These are phyloP conservation scores for Agapornis roseicollis DNA, from an alignment of 2,113 vertebrate genomes.

Conservation along the genomic window DNA sequence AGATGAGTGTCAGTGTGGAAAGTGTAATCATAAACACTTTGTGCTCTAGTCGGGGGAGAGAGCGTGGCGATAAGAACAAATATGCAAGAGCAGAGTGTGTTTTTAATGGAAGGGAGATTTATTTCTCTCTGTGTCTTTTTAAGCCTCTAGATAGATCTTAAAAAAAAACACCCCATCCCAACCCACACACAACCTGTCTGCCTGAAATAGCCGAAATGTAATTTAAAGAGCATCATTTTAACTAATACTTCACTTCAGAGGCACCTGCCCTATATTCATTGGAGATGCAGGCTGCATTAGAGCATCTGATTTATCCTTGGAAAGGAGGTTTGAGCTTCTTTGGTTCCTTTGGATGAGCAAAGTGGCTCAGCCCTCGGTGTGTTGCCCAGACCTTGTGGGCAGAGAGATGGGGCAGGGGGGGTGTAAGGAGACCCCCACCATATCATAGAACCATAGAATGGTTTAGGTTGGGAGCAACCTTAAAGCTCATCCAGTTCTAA, in stretches of 20 bases:
- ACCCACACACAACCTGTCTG: conserved; percentile 64
- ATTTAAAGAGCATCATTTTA: conserved; percentile 78
- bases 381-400: fast-evolving
- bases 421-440: fast-evolving
- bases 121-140: conserved; percentile 74
- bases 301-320: conserved; percentile 65
- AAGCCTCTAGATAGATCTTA: conserved; percentile 73
- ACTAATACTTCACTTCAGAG: conserved; percentile 71
- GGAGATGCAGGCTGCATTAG: conserved; percentile 56
- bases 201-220: conserved; percentile 71
- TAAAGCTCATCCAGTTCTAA: not conserved
- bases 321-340: conserved; percentile 19
- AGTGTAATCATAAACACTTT: conserved; percentile 52
- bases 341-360: not conserved
- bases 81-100: conserved; percentile 66
- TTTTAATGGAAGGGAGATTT: conserved; percentile 75
- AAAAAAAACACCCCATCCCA: conserved; percentile 52
- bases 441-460: not conserved
- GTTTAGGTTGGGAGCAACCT: not conserved
- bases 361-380: fast-evolving
- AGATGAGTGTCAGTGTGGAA: conserved; percentile 44
- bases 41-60: conserved; percentile 24
- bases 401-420: not conserved
- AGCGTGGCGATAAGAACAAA: conserved; percentile 60
- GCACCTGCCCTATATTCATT: conserved; percentile 72